Conservation (phyloP, 2,113 vertebrate genomes). For the Xenopus borealis region DNA sequence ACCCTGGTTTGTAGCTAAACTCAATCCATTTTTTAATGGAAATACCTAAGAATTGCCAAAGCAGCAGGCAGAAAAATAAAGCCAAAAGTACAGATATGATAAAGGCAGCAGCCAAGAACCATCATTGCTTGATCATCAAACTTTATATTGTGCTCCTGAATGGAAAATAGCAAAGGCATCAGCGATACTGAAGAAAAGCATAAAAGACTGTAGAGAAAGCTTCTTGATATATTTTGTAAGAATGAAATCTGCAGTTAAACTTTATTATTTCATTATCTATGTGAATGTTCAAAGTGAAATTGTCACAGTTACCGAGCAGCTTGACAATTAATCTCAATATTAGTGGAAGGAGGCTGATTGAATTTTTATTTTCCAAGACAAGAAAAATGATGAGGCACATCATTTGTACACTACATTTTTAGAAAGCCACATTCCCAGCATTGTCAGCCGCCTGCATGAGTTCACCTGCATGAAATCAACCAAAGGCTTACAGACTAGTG, state of each 20-base stretch:
- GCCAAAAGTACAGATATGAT: constrained; percentile 85
- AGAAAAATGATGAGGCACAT: background rate
- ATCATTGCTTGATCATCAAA: constrained; percentile 87
- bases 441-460: no score
- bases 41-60: background rate
- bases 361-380: background rate
- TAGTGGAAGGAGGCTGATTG: background rate
- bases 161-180: constrained; percentile 18
- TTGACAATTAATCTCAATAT: constrained; percentile 9
- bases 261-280: constrained; percentile 22
- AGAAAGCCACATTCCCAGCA: background rate
- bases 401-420: background rate
- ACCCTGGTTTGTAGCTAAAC: background rate
- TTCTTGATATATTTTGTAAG: background rate
- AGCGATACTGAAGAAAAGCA: constrained; percentile 17
- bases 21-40: background rate
- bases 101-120: constrained; percentile 92
- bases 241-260: constrained; percentile 17
- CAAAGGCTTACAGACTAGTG: no score
- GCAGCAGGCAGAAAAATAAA: constrained; percentile 26
- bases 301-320: background rate
- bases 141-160: constrained; percentile 86
- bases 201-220: constrained; percentile 16
- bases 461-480: no score
- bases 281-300: constrained; percentile 3